Conservation (phyloP, 2,888 invertebrate genomes). For the Catocala sponsa region DNA sequence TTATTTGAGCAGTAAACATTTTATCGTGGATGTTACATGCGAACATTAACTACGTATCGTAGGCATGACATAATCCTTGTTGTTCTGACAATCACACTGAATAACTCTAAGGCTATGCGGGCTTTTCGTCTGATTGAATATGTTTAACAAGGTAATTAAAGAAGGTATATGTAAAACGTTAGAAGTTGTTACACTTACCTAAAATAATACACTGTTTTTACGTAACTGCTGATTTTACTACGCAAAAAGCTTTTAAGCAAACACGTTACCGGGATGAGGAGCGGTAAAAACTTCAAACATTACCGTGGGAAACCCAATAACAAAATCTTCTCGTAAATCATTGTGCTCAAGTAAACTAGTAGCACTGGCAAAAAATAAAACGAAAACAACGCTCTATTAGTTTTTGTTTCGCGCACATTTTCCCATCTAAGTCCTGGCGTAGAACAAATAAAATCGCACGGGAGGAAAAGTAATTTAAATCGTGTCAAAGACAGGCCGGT, state of each 20-base stretch:
- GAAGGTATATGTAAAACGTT: background rate
- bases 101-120: too few relatives aligned
- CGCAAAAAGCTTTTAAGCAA: constrained; percentile 30
- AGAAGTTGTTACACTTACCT: constrained; percentile 6
- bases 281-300: constrained; percentile 43
- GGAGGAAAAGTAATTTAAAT: constrained; percentile 64
- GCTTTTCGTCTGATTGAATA: background rate
- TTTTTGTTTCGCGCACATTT: constrained; percentile 53
- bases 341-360: constrained; percentile 42
- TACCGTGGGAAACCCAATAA: constrained; percentile 37
- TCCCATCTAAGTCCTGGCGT: constrained; percentile 47
- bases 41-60: background rate
- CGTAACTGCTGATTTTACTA: constrained; percentile 22
- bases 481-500: constrained; percentile 54
- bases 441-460: constrained; percentile 50
- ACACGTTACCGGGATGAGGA: constrained; percentile 31
- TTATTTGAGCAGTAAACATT: constrained; percentile 8
- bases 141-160: background rate
- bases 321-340: constrained; percentile 51
- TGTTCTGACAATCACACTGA: too few relatives aligned
- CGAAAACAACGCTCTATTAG: constrained; percentile 38
- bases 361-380: constrained; percentile 34
- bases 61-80: background rate
- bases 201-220: constrained; percentile 19
- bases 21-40: background rate